Evolutionary conservation across 2,888 invertebrate species (phyloP).

Genomic region (Zeuzera pyrina): DNA sequence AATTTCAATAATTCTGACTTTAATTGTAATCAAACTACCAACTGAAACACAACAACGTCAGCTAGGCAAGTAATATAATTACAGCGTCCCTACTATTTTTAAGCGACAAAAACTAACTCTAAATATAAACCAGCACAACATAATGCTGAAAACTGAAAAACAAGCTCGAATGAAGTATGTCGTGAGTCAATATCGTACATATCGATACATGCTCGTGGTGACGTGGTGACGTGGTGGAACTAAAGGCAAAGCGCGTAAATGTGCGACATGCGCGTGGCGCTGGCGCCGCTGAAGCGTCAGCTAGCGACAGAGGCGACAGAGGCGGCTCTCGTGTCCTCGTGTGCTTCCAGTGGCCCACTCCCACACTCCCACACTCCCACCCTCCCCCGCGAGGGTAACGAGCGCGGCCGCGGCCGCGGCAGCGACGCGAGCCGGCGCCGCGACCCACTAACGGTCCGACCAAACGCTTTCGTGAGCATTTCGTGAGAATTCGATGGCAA

Average conservation of each 20-base stretch:
- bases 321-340: slow-evolving; percentile 53
- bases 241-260: slow-evolving; percentile 36
- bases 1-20: too few species aligned
- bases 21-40: too few species aligned
- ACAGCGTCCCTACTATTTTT: slow-evolving; percentile 34
- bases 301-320: slow-evolving; percentile 38
- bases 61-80: slow-evolving; percentile 30
- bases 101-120: slow-evolving; percentile 46
- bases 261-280: slow-evolving; percentile 22
- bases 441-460: slow-evolving; percentile 36
- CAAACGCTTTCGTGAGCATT: slow-evolving; percentile 48
- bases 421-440: too few species aligned
- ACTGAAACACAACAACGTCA: background rate
- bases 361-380: slow-evolving; percentile 16
- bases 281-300: slow-evolving; percentile 25
- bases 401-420: slow-evolving; percentile 21
- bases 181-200: slow-evolving; percentile 29
- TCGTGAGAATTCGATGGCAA: slow-evolving; percentile 49
- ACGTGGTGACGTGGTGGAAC: slow-evolving; percentile 25
- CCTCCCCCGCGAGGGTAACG: too few species aligned
- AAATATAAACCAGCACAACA: slow-evolving; percentile 51
- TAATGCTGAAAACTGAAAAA: slow-evolving; percentile 37
- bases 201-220: slow-evolving; percentile 10
- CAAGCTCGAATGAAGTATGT: slow-evolving; percentile 54
- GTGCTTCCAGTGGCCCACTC: slow-evolving; percentile 67